phyloP scores from a whole-genome alignment of 2,888 invertebrate genomes.

The Teinopalpus imperialis region DNA sequence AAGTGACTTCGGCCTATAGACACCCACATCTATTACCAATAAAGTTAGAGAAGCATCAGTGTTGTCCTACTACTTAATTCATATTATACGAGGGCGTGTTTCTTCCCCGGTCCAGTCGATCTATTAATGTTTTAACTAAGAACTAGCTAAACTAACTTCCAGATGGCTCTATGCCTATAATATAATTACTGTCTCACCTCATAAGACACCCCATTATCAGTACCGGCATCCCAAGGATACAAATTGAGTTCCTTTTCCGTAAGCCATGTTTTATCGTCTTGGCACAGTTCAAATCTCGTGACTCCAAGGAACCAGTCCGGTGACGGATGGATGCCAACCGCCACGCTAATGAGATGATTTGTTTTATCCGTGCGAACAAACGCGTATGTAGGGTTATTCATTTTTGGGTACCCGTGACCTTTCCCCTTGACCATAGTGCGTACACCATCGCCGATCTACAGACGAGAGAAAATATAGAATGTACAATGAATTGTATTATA shows the following conservation, averaged over 20 bases:
- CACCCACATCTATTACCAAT: too few species aligned
- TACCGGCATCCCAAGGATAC: conserved; percentile 98
- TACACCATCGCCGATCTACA: conserved; percentile 63
- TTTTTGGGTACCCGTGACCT: conserved; percentile 66
- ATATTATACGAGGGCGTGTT: too few species aligned
- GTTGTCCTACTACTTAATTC: too few species aligned
- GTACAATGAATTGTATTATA: too few species aligned
- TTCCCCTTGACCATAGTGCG: conserved; percentile 70
- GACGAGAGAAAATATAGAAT: too few species aligned
- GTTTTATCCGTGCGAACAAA: conserved; percentile 61
- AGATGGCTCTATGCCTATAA: not conserved
- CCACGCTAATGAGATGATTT: conserved; percentile 61
- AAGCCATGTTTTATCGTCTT: conserved; percentile 94
- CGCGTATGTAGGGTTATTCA: conserved; percentile 60
- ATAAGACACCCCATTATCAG: conserved; percentile 95
- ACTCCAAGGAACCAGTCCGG: conserved; percentile 99
- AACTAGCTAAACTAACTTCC: too few species aligned
- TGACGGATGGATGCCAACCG: conserved; percentile 70
- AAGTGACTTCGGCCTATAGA: too few species aligned
- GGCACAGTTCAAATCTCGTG: conserved; percentile 93
- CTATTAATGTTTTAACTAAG: too few species aligned
- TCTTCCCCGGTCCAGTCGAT: too few species aligned
- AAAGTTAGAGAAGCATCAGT: too few species aligned
- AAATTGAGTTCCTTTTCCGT: conserved; percentile 91
- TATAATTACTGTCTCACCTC: conserved; percentile 79